Evolutionary conservation across 2,113 vertebrate species (phyloP).

Genomic region (Psephotus haematonotus): DNA sequence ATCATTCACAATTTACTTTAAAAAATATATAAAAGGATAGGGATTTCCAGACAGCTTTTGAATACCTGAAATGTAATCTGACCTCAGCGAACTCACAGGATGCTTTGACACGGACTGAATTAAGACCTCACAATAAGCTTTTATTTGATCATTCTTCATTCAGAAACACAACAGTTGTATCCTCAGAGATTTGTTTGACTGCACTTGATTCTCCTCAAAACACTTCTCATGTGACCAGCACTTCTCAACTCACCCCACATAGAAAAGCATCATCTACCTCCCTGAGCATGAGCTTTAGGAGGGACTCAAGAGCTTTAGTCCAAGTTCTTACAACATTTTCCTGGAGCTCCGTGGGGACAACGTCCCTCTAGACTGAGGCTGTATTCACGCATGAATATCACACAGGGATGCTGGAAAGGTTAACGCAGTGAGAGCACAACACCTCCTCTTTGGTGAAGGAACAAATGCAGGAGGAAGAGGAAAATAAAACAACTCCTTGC

Average conservation of each 20-base stretch:
- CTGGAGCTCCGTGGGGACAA: neutral
- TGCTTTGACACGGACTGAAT: neutral
- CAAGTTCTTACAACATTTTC: neutral
- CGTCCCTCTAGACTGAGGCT: neutral
- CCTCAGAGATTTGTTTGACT: neutral
- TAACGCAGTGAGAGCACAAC: neutral
- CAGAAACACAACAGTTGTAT: neutral
- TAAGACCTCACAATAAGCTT: neutral
- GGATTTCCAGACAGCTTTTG: conserved; percentile 11
- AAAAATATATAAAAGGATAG: neutral
- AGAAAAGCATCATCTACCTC: neutral
- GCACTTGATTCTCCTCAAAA: conserved; percentile 2
- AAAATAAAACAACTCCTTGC: neutral
- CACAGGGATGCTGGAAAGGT: neutral
- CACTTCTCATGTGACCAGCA: neutral
- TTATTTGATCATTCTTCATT: neutral
- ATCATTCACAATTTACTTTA: neutral
- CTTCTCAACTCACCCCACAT: neutral
- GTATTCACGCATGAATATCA: neutral
- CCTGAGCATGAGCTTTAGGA: neutral
- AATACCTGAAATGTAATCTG: neutral
- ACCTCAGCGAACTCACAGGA: neutral
- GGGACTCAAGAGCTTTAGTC: neutral
- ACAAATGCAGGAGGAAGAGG: neutral
- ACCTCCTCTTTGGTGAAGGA: neutral